Evolutionary conservation across 2,113 vertebrate species (phyloP).

Genomic region (Atrichornis clamosus): DNA sequence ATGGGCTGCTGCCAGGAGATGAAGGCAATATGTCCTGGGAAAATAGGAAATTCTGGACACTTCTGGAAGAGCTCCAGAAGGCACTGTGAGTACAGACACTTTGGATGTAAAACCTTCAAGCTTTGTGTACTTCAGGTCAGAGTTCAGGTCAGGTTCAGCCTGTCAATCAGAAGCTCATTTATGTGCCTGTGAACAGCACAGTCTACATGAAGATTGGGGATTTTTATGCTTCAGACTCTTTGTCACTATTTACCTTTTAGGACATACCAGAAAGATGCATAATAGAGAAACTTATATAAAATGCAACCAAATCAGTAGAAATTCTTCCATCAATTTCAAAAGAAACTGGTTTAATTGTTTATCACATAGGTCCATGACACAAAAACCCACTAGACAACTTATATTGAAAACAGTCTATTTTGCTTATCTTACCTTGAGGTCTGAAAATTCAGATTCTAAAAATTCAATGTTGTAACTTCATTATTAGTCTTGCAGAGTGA

Average conservation of each 20-base stretch:
- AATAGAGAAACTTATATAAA: not conserved
- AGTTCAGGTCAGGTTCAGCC: not conserved
- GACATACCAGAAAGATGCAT: not conserved
- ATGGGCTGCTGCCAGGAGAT: constrained; percentile 1
- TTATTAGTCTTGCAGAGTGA: not conserved
- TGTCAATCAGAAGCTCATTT: not conserved
- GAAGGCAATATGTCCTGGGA: not conserved
- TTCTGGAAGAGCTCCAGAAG: constrained; percentile 4
- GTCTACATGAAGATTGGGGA: not conserved
- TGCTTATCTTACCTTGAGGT: not conserved
- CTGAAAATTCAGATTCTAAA: not conserved
- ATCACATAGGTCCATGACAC: not conserved
- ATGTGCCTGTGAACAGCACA: not conserved
- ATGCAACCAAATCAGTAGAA: not conserved
- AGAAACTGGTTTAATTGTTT: not conserved
- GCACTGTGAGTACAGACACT: not conserved
- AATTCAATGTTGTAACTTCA: not conserved
- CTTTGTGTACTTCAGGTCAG: not conserved
- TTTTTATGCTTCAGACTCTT: not conserved
- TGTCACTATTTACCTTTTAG: not conserved
- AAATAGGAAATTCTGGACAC: not conserved
- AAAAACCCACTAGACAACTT: not conserved
- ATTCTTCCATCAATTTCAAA: not conserved
- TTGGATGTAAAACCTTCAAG: not conserved
- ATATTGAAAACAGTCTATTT: not conserved